Percentiles rank a stretch among this genome's conserved stretches.
Evolutionary conservation across 2,113 vertebrate species (phyloP).

Genomic region (cattle (Bos taurus)): ARS-UCD2.0 NC_037352.1:11824001-11824500

Average conservation of each 20-base stretch:
- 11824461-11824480: not conserved
- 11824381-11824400: accelerated
- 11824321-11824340: not conserved
- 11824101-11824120: not conserved
- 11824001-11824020: accelerated
- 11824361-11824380: not conserved
- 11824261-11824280: not conserved
- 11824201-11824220: not conserved
- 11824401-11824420: not conserved
- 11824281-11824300: not conserved
- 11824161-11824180: not conserved
- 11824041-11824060: not conserved
- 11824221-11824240: too few species aligned
- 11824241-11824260: not conserved
- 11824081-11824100: not conserved
- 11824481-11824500: not conserved
- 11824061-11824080: not conserved
- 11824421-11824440: not conserved
- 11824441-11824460: not conserved
- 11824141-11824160: not conserved
- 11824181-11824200: not conserved
- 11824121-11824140: not conserved
- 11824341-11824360: not conserved
- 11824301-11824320: not conserved
- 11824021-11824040: not conserved